A percentile compares a stretch with the other conserved stretches of the same genome.
phyloP scores from a whole-genome alignment of 1,140 invertebrate genomes.

The Camponotus pennsylvanicus region DNA sequence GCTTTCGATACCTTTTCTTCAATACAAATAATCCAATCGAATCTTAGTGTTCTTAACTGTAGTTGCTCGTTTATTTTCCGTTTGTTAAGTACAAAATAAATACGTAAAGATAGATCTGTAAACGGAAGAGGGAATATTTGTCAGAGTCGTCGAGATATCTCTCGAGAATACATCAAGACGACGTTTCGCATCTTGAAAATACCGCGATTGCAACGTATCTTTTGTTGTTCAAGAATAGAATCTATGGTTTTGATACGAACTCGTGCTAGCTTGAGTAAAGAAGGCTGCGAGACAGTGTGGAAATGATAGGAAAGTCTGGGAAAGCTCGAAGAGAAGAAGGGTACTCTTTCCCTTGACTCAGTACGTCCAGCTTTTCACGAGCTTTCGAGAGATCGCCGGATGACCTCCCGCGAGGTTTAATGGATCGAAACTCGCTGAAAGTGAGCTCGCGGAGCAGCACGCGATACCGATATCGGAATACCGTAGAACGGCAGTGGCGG shows the following conservation, averaged over 20 bases:
- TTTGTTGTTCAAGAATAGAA: constrained; percentile 35
- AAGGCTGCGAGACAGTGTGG: constrained; percentile 43
- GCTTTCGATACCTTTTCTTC: background rate
- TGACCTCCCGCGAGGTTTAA: constrained; percentile 62
- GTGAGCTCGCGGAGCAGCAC: constrained; percentile 58
- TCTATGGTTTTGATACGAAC: constrained; percentile 20
- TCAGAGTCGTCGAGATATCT: constrained; percentile 23
- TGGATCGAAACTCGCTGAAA: constrained; percentile 66
- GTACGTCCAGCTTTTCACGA: constrained; percentile 58
- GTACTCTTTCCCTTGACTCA: constrained; percentile 57
- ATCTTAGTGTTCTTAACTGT: background rate
- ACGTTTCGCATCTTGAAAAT: constrained; percentile 12
- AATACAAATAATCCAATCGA: background rate
- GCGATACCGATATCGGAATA: constrained; percentile 65
- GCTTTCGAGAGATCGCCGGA: constrained; percentile 63
- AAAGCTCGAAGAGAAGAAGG: constrained; percentile 47
- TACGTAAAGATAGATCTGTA: constrained; percentile 1
- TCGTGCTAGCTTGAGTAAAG: constrained; percentile 9
- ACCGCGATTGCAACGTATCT: constrained; percentile 7
- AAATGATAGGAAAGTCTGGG: constrained; percentile 60
- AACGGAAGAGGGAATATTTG: constrained; percentile 37
- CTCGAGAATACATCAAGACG: constrained; percentile 18
- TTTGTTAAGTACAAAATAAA: background rate
- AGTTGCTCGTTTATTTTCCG: background rate
- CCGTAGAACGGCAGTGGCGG: constrained; percentile 3